These are phyloP conservation scores for Sicus ferrugineus DNA, from an alignment of 2,888 invertebrate species.

Conservation along the genomic window DNA sequence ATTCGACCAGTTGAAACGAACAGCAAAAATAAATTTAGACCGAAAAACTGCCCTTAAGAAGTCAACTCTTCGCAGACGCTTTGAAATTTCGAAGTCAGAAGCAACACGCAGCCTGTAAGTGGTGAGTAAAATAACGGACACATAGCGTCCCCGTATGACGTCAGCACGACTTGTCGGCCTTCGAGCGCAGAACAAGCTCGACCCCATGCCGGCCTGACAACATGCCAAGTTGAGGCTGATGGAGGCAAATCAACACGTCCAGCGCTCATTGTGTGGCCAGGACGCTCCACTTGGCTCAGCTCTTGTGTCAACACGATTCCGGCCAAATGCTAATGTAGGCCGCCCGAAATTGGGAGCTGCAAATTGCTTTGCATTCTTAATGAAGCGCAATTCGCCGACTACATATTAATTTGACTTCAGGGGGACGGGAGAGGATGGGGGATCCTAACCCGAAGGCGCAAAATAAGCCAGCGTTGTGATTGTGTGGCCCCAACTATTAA, in stretches of 20 bases:
- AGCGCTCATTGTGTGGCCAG: not conserved
- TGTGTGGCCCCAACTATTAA: slow-evolving; percentile 40
- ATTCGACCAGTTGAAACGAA: no score
- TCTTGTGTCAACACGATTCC: slow-evolving; percentile 10
- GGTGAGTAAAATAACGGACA: no score
- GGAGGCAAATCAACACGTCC: slow-evolving; percentile 4
- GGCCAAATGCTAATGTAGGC: slow-evolving; percentile 2
- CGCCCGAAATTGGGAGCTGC: slow-evolving; percentile 16
- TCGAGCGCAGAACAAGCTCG: no score
- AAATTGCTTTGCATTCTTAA: slow-evolving; percentile 25
- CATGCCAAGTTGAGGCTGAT: not conserved
- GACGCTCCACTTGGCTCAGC: slow-evolving; percentile 6
- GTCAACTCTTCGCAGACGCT: no score
- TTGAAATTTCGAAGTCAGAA: no score
- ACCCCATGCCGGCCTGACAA: not conserved
- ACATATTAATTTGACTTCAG: not conserved
- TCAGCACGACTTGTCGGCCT: no score
- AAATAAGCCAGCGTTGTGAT: no score
- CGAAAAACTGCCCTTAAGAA: no score
- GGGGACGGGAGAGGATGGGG: not conserved
- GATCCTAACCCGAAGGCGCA: not conserved
- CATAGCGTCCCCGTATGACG: no score
- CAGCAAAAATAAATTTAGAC: no score
- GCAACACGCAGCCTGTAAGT: no score
- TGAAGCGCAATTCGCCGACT: not conserved